These are phyloP conservation scores for Liopterus haemorrhoidalis DNA, from an alignment of 2,888 invertebrate species.

Conservation along the genomic window DNA sequence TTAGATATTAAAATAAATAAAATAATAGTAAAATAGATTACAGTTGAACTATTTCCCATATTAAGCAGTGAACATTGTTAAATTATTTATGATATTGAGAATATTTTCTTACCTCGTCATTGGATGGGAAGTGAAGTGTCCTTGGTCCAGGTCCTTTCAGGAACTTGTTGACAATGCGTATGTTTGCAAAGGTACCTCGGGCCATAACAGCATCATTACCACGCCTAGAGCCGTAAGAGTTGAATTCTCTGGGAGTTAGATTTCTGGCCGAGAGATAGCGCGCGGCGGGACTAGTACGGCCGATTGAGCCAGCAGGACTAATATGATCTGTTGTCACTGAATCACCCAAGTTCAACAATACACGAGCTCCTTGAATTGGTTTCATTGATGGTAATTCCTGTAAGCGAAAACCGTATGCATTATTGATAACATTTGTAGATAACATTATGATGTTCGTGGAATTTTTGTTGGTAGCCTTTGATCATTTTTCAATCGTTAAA, in stretches of 20 bases:
- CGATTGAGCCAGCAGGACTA: conserved; percentile 96
- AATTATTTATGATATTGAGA: conserved; percentile 6
- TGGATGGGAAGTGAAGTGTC: conserved; percentile 81
- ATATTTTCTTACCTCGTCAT: conserved; percentile 60
- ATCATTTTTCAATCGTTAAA: too few relatives aligned
- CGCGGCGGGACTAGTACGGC: conserved; percentile 90
- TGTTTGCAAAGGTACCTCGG: conserved; percentile 97
- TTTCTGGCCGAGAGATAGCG: conserved; percentile 68
- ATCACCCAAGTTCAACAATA: conserved; percentile 83
- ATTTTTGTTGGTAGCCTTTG: too few relatives aligned
- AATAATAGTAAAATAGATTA: conserved; percentile 2
- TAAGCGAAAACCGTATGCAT: too few relatives aligned
- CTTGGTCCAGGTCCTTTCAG: conserved; percentile 71
- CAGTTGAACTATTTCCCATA: conserved; percentile 11
- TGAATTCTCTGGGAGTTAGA: conserved; percentile 88
- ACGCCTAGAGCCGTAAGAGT: conserved; percentile 94
- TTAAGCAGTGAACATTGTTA: conserved; percentile 13
- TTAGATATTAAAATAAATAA: conserved; percentile 6
- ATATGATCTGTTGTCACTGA: conserved; percentile 99
- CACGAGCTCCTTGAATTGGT: conserved; percentile 67
- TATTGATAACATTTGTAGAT: too few relatives aligned
- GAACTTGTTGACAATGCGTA: conserved; percentile 88
- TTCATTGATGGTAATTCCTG: conserved; percentile 57
- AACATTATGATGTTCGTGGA: too few relatives aligned
- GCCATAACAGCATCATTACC: conserved; percentile 98